Conservation (phyloP, 2,113 vertebrate genomes). For the Urocitellus parryii region DNA sequence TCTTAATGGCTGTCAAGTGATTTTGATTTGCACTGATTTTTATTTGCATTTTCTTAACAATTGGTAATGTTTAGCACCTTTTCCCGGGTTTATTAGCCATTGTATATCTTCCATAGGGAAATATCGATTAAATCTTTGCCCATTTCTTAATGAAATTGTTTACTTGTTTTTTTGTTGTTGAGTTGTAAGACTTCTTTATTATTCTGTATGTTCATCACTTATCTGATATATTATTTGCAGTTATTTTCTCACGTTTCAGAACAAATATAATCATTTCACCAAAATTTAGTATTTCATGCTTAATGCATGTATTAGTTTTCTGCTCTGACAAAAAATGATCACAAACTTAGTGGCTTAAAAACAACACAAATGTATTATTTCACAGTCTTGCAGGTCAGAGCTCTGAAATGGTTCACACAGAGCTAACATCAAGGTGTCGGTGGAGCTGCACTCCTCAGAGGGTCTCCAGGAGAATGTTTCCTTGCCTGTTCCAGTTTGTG, state of each 20-base stretch:
- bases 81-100: neutral
- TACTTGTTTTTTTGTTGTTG: neutral
- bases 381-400: neutral
- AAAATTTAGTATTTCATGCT: conserved; percentile 6
- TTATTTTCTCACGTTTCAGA: conserved; percentile 46
- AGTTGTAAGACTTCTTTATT: neutral
- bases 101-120: conserved; percentile 22
- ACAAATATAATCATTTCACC: conserved; percentile 31
- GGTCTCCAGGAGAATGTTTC: neutral
- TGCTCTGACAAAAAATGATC: neutral
- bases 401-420: conserved; percentile 7
- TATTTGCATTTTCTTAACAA: neutral
- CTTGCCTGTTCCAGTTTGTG: neutral
- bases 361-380: neutral
- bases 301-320: neutral
- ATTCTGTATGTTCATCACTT: conserved; percentile 26
- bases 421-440: neutral
- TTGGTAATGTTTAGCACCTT: neutral
- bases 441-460: neutral
- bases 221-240: neutral
- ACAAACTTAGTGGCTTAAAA: conserved; percentile 6
- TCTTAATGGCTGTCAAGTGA: neutral
- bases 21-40: conserved; percentile 36
- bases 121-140: neutral
- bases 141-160: neutral